These are phyloP conservation scores for Camponotus floridanus DNA, from an alignment of 1,140 invertebrate genomes.

Conservation along the genomic window DNA sequence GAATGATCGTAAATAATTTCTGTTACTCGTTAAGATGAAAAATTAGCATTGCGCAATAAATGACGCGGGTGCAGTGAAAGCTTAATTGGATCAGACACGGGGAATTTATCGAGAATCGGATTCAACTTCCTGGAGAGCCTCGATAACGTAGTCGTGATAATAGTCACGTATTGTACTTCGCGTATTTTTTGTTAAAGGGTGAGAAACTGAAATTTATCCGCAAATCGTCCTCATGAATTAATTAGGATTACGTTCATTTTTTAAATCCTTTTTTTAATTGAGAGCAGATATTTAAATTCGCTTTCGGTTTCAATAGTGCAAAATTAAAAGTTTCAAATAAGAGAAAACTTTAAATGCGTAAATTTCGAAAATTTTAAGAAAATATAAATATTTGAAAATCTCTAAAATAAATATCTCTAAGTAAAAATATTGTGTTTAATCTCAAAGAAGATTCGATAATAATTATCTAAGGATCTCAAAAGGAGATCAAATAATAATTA, in stretches of 20 bases:
- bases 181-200: background rate
- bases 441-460: too few species aligned
- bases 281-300: background rate
- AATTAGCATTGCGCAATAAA: conserved; percentile 30
- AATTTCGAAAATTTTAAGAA: too few species aligned
- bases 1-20: conserved; percentile 34
- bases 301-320: too few species aligned
- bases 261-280: background rate
- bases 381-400: too few species aligned
- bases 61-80: background rate
- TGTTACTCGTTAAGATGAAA: background rate
- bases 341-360: too few species aligned
- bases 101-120: background rate
- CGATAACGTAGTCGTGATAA: too few species aligned
- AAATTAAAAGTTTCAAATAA: too few species aligned
- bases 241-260: background rate
- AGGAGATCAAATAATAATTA: too few species aligned
- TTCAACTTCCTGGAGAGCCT: background rate
- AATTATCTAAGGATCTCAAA: too few species aligned
- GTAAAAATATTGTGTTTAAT: too few species aligned
- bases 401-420: too few species aligned
- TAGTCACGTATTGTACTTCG: too few species aligned
- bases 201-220: background rate
- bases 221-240: background rate
- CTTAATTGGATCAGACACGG: background rate